Percentiles rank a stretch among this genome's conserved stretches.
These are phyloP conservation scores for Charaxes varanes DNA, from an alignment of 1,140 invertebrate species.

Conservation along the genomic window DNA sequence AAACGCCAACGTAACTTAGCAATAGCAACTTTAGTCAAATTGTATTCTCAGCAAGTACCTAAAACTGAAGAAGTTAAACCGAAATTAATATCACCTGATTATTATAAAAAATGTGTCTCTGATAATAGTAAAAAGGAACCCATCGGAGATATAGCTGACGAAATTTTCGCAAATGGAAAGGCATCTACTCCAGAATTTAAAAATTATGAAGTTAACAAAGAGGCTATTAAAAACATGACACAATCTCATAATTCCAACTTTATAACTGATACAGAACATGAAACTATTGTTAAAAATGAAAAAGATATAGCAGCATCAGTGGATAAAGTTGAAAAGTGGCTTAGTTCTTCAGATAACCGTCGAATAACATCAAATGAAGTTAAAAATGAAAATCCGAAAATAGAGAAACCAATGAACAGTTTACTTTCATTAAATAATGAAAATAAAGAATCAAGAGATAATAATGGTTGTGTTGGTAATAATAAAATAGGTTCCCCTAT, in stretches of 20 bases:
- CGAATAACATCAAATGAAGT: conserved; percentile 1
- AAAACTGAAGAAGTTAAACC: conserved; percentile 10
- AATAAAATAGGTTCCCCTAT: conserved; percentile 4
- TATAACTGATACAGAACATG: no score
- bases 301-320: conserved; percentile 2
- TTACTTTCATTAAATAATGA: no score
- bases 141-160: no score
- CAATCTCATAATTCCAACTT: no score
- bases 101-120: conserved; percentile 23
- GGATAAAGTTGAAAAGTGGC: conserved; percentile 43
- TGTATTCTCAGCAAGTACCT: conserved; percentile 21
- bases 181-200: no score
- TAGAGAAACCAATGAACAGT: no score
- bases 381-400: not conserved
- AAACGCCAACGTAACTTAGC: conserved; percentile 44
- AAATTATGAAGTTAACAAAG: no score
- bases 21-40: conserved; percentile 34
- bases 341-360: conserved; percentile 20
- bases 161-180: no score
- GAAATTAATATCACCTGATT: conserved; percentile 32
- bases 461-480: no score
- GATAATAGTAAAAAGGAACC: no score
- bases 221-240: no score
- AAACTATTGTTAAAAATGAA: not conserved
- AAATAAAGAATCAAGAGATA: no score